phyloP scores from a whole-genome alignment of 2,113 vertebrate species.

The Pygoscelis antarcticus region DNA sequence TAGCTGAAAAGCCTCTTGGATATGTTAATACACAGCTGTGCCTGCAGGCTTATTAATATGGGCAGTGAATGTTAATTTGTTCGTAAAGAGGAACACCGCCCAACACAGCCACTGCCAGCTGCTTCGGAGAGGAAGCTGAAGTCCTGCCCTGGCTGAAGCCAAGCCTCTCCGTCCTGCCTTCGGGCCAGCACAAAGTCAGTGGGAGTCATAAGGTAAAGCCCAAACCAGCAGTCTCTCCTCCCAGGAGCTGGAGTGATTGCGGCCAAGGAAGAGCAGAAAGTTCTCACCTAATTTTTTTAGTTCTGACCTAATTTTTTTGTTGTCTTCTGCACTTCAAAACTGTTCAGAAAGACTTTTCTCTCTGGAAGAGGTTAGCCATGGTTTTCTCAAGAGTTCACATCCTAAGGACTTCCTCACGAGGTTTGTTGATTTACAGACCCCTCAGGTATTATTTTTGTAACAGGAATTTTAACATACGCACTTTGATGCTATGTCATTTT shows the following conservation, averaged over 20 bases:
- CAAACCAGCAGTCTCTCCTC: neutral
- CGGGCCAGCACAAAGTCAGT: fast-evolving
- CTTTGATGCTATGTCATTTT: fast-evolving
- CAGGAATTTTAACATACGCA: neutral
- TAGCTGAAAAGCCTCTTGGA: neutral
- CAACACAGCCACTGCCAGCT: fast-evolving
- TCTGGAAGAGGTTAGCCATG: neutral
- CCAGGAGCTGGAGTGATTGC: neutral
- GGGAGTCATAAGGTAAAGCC: neutral
- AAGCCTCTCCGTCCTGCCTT: neutral
- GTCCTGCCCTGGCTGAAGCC: neutral
- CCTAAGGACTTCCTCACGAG: neutral
- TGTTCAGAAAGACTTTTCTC: neutral
- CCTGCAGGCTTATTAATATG: neutral
- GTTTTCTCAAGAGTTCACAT: neutral
- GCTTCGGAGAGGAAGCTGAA: neutral
- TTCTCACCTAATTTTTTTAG: neutral
- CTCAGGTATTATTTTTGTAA: neutral
- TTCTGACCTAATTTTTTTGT: neutral
- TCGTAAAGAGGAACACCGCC: fast-evolving
- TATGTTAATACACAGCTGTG: neutral
- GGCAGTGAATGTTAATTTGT: neutral
- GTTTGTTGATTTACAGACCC: neutral
- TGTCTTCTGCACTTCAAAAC: neutral
- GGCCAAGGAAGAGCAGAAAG: neutral